phyloP scores from a whole-genome alignment of 53 echinoderm and acorn worm genomes.

The Hippasteria phrygiana region DNA sequence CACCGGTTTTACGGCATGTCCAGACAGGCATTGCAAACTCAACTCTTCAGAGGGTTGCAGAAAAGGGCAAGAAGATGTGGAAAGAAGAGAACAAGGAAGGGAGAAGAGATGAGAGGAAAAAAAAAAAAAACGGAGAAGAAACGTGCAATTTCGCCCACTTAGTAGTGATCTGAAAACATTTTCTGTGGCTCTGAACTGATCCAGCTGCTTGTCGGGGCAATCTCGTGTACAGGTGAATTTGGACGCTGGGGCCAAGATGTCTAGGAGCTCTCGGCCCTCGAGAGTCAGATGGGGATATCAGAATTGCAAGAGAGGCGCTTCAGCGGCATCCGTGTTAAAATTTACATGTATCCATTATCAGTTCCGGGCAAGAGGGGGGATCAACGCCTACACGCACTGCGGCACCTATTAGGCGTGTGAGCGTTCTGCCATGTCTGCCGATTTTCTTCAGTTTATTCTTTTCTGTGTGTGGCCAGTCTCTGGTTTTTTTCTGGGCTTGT shows the following conservation, averaged over 20 bases:
- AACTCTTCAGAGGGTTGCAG: conserved; percentile 41
- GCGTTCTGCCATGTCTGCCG: conserved; percentile 47
- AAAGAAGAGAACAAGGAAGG: neutral
- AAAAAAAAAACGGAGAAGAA: conserved; percentile 6
- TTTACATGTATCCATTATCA: conserved; percentile 68
- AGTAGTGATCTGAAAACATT: conserved; percentile 67
- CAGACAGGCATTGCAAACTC: conserved; percentile 44
- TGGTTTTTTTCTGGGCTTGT: neutral
- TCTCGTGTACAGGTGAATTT: conserved; percentile 61
- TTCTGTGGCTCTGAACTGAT: conserved; percentile 56
- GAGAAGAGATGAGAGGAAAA: neutral
- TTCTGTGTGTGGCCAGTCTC: neutral
- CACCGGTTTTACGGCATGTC: conserved; percentile 55
- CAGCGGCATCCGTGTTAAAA: conserved; percentile 52
- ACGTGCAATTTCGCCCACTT: conserved; percentile 63
- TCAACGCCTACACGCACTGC: conserved; percentile 61
- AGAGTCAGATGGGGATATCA: conserved; percentile 65
- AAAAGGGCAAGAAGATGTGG: conserved; percentile 48
- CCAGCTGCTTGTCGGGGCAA: conserved; percentile 63
- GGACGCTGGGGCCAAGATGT: conserved; percentile 62
- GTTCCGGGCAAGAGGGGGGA: conserved; percentile 43
- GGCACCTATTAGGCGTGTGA: conserved; percentile 64
- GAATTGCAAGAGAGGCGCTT: conserved; percentile 62
- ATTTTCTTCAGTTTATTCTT: neutral
- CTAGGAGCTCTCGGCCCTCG: conserved; percentile 56